Evolutionary conservation across 1,140 invertebrate genomes (phyloP).

Genomic region (Eulimnadia texana): DNA sequence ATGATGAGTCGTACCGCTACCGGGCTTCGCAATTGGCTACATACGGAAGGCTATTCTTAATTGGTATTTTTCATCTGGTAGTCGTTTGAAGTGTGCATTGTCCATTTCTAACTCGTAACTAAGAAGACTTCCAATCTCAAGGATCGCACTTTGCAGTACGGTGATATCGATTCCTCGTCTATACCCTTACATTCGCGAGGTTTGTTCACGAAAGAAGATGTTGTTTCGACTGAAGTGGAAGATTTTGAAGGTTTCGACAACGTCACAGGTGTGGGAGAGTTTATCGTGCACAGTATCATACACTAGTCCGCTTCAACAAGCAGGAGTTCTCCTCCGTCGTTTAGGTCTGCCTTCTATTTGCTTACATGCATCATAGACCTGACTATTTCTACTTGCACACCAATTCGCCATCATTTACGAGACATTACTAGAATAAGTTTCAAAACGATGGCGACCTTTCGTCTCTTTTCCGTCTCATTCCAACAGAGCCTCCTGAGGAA

Average conservation of each 20-base stretch:
- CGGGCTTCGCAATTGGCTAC: no score
- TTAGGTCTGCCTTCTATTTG: slow-evolving; percentile 21
- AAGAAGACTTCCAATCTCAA: neutral
- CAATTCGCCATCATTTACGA: slow-evolving; percentile 18
- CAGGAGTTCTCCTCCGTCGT: slow-evolving; percentile 15
- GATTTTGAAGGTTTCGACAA: slow-evolving; percentile 19
- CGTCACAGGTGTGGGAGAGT: slow-evolving; percentile 14
- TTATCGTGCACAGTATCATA: slow-evolving; percentile 24
- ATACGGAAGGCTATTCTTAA: no score
- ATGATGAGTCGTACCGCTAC: no score
- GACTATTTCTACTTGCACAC: slow-evolving; percentile 24
- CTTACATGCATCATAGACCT: slow-evolving; percentile 22
- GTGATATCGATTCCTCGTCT: neutral
- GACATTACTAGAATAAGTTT: slow-evolving; percentile 17
- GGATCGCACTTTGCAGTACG: neutral
- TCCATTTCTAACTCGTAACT: no score
- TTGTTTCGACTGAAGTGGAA: slow-evolving; percentile 17
- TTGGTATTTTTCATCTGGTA: no score
- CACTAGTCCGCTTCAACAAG: slow-evolving; percentile 20
- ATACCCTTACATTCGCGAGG: neutral
- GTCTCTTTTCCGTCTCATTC: slow-evolving; percentile 12
- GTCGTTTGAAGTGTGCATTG: no score
- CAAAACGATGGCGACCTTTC: slow-evolving; percentile 8
- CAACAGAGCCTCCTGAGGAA: slow-evolving; percentile 20
- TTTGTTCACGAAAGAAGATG: neutral